phyloP scores from a whole-genome alignment of 2,113 vertebrate genomes.

The Galemys pyrenaicus region DNA sequence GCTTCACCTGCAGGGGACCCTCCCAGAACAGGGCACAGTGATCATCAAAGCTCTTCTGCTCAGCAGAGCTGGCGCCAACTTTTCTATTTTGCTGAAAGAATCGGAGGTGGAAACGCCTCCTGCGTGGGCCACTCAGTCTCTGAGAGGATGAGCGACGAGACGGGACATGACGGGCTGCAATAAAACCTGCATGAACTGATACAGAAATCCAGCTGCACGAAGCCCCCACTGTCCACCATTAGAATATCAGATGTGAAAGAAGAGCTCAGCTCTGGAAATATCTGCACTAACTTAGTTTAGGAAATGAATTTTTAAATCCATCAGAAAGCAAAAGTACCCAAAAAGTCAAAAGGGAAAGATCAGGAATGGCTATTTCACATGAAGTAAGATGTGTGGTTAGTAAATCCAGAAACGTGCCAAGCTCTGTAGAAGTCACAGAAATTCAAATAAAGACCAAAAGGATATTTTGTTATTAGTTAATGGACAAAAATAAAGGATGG shows the following conservation, averaged over 20 bases:
- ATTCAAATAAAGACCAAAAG: no score
- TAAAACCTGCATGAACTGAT: background rate
- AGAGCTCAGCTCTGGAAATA: background rate
- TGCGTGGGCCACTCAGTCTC: background rate
- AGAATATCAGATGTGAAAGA: background rate
- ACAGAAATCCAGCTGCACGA: background rate
- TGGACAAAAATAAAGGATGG: background rate
- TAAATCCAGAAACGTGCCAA: no score
- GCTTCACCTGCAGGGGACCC: background rate
- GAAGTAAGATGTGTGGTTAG: no score
- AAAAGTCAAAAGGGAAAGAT: background rate
- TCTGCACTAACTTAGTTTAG: background rate
- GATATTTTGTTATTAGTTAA: background rate
- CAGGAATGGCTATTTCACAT: background rate
- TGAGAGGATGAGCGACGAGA: background rate
- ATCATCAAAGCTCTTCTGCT: background rate
- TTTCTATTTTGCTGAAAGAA: background rate
- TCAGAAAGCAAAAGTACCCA: background rate
- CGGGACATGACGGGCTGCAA: background rate
- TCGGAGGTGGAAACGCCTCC: rapidly evolving
- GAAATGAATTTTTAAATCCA: background rate
- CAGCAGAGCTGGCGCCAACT: background rate
- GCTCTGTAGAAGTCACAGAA: no score
- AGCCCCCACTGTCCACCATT: no score
- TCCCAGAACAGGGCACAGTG: background rate